Conservation (phyloP, 2,888 invertebrate species). For the Acholoe squamosa region DNA sequence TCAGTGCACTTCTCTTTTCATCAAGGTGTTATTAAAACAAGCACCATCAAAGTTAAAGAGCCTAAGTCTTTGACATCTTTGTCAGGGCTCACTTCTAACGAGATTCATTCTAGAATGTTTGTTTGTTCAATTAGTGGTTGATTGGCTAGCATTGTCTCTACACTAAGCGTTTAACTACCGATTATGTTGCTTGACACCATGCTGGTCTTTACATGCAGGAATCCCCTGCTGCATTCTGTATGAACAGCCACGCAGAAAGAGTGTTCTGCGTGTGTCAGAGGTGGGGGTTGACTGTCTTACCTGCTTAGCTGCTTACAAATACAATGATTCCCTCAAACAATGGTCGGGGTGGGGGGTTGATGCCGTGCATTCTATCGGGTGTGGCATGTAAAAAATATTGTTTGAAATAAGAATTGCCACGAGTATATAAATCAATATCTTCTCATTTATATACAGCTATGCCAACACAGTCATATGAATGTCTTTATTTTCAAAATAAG, state of each 20-base stretch:
- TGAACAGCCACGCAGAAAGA: background rate
- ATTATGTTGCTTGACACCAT: slow-evolving; percentile 6
- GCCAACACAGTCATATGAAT: too few relatives aligned
- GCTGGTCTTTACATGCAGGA: background rate
- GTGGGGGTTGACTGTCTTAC: slow-evolving; percentile 10
- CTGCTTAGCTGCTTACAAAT: too few relatives aligned
- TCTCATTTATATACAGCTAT: too few relatives aligned
- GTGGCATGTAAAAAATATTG: too few relatives aligned
- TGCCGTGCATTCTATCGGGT: too few relatives aligned
- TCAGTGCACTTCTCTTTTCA: slow-evolving; percentile 2
- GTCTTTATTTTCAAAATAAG: too few relatives aligned
- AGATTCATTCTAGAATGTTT: slow-evolving; percentile 48
- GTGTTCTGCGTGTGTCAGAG: slow-evolving; percentile 17
- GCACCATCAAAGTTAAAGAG: background rate
- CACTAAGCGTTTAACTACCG: slow-evolving; percentile 37
- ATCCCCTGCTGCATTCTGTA: background rate
- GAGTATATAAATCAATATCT: too few relatives aligned
- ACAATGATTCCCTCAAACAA: too few relatives aligned
- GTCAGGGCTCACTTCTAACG: slow-evolving; percentile 16
- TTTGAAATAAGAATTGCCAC: too few relatives aligned
- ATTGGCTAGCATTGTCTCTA: slow-evolving; percentile 46
- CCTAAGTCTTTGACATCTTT: background rate
- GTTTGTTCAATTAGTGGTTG: slow-evolving; percentile 24
- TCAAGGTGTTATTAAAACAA: background rate
- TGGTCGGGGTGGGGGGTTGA: too few relatives aligned